Conservation (phyloP, 2,113 vertebrate genomes). For the Bubalus kerabau region DNA sequence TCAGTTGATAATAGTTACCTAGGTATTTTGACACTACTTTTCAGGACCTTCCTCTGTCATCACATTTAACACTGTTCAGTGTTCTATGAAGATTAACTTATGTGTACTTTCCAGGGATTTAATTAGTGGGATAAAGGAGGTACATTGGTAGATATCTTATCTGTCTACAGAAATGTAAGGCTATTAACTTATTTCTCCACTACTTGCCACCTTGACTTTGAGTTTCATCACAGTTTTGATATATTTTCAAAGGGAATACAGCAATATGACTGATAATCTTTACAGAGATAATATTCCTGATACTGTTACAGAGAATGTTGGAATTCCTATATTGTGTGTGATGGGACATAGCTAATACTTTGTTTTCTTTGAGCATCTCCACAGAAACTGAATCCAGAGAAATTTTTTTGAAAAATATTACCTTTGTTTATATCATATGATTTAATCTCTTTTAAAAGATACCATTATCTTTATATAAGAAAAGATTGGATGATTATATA, state of each 20-base stretch:
- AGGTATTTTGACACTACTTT: not conserved
- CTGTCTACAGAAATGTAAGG: not conserved
- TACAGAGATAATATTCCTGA: not conserved
- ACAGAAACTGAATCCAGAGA: not conserved
- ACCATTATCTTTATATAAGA: not conserved
- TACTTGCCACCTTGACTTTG: not conserved
- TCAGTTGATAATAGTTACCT: not conserved
- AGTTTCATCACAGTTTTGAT: not conserved
- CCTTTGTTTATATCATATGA: not conserved
- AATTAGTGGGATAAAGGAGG: not conserved
- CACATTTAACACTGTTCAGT: not conserved
- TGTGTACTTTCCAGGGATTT: not conserved
- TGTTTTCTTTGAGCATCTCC: not conserved
- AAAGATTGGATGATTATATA: not conserved
- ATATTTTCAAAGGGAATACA: not conserved
- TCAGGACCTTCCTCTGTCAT: not conserved
- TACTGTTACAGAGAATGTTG: not conserved
- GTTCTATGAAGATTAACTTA: not conserved
- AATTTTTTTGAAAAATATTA: not conserved
- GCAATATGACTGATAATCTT: not conserved
- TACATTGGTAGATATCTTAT: not conserved
- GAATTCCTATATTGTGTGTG: not conserved
- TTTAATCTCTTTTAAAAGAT: not conserved
- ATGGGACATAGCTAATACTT: not conserved
- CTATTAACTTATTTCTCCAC: not conserved